phyloP scores from a whole-genome alignment of 2,888 invertebrate genomes.

The Prostheceraeus crozeri region DNA sequence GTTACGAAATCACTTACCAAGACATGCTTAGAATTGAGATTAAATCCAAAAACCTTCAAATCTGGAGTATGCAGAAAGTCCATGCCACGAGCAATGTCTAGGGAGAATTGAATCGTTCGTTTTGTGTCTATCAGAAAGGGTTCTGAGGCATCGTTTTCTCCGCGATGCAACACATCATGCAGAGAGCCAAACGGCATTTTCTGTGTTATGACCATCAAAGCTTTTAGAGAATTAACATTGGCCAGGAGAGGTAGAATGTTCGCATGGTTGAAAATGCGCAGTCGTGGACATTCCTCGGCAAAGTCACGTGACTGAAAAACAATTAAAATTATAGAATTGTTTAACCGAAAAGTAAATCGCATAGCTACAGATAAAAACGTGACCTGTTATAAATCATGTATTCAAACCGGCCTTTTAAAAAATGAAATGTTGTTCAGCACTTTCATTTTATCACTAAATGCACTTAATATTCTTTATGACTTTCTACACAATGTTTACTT shows the following conservation, averaged over 20 bases:
- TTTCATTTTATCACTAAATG: too few species aligned
- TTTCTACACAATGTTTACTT: too few species aligned
- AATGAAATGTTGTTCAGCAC: too few species aligned
- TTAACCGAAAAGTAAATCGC: too few species aligned
- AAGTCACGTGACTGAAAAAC: conserved; percentile 71
- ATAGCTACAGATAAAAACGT: too few species aligned
- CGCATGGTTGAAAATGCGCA: conserved; percentile 95
- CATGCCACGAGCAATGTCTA: conserved; percentile 90
- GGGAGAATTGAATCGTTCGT: conserved; percentile 81
- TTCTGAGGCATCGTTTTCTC: conserved; percentile 58
- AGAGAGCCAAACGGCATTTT: conserved; percentile 93
- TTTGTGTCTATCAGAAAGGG: conserved; percentile 79
- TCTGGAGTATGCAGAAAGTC: conserved; percentile 89
- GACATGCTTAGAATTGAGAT: conserved; percentile 85
- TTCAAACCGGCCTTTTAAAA: too few species aligned
- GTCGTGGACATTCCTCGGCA: conserved; percentile 92
- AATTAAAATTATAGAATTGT: too few species aligned
- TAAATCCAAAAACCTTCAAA: conserved; percentile 72
- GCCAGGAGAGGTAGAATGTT: conserved; percentile 78
- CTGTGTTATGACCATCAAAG: conserved; percentile 83
- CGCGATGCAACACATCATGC: conserved; percentile 76
- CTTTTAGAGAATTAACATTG: conserved; percentile 67
- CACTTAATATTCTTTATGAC: too few species aligned
- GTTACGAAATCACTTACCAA: conserved; percentile 73
- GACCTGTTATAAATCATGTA: too few species aligned